Evolutionary conservation across 1,140 invertebrate species (phyloP), one percentile per base, ranked within the genome.

Genomic region (Apis mellifera): DNA sequence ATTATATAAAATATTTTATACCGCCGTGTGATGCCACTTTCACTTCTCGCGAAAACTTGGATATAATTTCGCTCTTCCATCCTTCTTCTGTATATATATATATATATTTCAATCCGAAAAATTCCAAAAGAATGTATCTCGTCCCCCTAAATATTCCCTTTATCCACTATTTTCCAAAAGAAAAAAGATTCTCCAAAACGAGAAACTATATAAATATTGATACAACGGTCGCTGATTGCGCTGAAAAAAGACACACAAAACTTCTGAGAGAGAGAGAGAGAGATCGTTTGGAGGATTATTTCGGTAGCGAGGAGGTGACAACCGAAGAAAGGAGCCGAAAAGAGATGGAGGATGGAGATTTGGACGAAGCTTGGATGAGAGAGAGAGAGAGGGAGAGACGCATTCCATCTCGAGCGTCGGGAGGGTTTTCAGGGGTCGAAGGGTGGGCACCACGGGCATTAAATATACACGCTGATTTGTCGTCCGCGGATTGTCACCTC

Each of bases 401-500:
- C 75, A 82, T 86, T 84, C 68, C 89, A 87, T 89, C 79, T 85
- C 79, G 82, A 82, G 86, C 81, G 89, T 88, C 78, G 70, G 86
- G 76, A 70, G 86, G 86, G 74, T 85, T 88, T 83, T 85, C 76
- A 83, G 73, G 86, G 84, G 69, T 73, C 83, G 83, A 32, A 85
- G 70, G 78, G 71, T 85, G 81, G 81, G 79, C 83, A 88, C 88
- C 90, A 88, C 79, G 83, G 86, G 89, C 89, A 92, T 93, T 93
- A 92, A 92, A 93, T 92, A 92, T 92, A 90, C 91, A 92, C 90
- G 90, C 90, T 92, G 92, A 92, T 93, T 93, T 92, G 92, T 92
- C 91, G 91, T 89, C 87, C 90, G 90, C 90, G 91, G 89, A 92
- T 92, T 92, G 91, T 92, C 91, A 92, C 91, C 90, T 89, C 88